Conservation (phyloP, 2,888 invertebrate species). For the Theodoxus fluviatilis region DNA sequence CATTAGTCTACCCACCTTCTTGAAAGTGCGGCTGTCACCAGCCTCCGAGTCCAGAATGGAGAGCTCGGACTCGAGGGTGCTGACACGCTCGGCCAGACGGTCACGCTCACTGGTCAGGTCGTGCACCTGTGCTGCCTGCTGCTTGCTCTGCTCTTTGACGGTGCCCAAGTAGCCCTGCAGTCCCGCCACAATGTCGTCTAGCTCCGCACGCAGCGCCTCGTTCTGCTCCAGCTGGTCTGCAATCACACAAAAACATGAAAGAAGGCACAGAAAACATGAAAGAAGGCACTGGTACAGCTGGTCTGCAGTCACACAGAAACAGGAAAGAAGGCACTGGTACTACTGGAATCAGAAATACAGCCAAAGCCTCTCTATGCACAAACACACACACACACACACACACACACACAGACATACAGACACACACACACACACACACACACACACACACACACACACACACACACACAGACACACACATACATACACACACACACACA, state of each 20-base stretch:
- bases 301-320: too few species aligned
- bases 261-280: too few species aligned
- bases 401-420: too few species aligned
- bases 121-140: slow-evolving; percentile 52
- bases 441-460: too few species aligned
- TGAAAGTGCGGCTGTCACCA: slow-evolving; percentile 40
- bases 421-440: too few species aligned
- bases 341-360: too few species aligned
- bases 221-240: slow-evolving; percentile 49
- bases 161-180: slow-evolving; percentile 57
- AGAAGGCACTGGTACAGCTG: too few species aligned
- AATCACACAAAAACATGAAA: slow-evolving; percentile 8
- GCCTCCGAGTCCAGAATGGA: slow-evolving; percentile 50
- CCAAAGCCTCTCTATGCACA: too few species aligned
- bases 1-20: slow-evolving; percentile 43
- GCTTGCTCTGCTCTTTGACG: slow-evolving; percentile 52
- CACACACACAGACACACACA: too few species aligned
- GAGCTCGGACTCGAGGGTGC: slow-evolving; percentile 50
- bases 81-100: slow-evolving; percentile 45
- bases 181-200: slow-evolving; percentile 58
- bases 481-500: too few species aligned
- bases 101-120: slow-evolving; percentile 50
- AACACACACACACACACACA: too few species aligned
- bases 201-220: slow-evolving; percentile 54
- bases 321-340: too few species aligned